These are phyloP conservation scores for Seira musarum DNA, from an alignment of 2,888 invertebrate genomes.

Conservation along the genomic window DNA sequence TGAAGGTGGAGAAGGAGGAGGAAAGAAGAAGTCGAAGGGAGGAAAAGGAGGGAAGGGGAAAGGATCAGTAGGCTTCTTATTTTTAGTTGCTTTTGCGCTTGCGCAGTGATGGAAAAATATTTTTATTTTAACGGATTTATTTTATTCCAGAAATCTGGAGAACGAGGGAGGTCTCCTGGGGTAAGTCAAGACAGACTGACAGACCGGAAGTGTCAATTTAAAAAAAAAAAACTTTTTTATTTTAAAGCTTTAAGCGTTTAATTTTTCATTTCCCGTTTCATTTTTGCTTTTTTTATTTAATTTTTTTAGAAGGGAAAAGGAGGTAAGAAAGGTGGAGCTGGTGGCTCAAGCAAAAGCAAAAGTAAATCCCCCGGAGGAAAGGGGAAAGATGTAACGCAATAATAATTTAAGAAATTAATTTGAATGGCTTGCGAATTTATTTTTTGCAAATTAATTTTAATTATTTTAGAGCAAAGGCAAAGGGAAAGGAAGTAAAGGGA, in stretches of 20 bases:
- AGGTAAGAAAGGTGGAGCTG: conserved; percentile 25
- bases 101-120: neutral
- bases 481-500: neutral
- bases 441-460: neutral
- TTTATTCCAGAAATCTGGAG: conserved; percentile 33
- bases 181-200: conserved; percentile 22
- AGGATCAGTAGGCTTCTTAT: neutral
- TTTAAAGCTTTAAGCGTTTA: neutral
- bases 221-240: neutral
- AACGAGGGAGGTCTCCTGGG: conserved; percentile 29
- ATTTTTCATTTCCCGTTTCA: neutral
- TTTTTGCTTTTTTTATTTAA: conserved; percentile 9
- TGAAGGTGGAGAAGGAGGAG: neutral
- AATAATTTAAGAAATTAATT: neutral
- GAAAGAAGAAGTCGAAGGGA: conserved; percentile 22
- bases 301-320: conserved; percentile 6
- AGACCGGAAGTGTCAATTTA: neutral
- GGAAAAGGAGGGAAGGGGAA: conserved; percentile 11
- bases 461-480: conserved; percentile 23
- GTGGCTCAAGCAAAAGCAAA: conserved; percentile 11
- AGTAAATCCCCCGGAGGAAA: conserved; percentile 26
- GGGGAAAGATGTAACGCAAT: neutral
- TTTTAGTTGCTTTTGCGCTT: neutral
- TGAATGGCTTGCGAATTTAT: neutral
- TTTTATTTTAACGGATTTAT: neutral